Evolutionary conservation across 2,113 vertebrate species (phyloP), one percentile per base, ranked within the genome.

Genomic region (Phalacrocorax carbo): DNA sequence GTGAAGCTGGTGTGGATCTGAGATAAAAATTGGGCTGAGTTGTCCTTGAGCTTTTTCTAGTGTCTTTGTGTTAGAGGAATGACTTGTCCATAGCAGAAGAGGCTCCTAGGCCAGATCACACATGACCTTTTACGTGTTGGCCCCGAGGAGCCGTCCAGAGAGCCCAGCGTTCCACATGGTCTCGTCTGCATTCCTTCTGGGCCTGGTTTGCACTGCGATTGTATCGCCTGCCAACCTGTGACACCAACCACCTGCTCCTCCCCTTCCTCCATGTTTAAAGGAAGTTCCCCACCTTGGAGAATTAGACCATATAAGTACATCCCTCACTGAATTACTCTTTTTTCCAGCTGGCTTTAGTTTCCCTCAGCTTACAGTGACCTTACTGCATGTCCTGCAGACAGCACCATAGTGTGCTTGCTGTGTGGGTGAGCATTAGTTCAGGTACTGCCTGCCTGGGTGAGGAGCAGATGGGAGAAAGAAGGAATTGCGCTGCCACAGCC

Each of bases 61-160:
- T 51, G 19, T 82, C 18, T 5, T 11, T 71, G 23, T 66, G 14
- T 66, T 73, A 66, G 42, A 68, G 30, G 30, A 80, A 6, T 57
- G 34, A 61, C 10, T 66, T 88, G 7, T 42, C 17, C 14, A 2
- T 13, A 64, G 38, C 46, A 61, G 51, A 71, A 86, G 77, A 84
- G 48, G 13, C 38, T 76, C 23, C 32, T 65, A 48, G 48, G 65
- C 13, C 8, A 38, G 38, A 42, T 87, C 26, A 26, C 15, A 30
- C 13, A 2, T 20, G 34, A 12, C 15, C 3, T 0, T 10, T 60
- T 73, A 65, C 4, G 1, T 2, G 0, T 48, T 79, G n/a, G 16
- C 26, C 30, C 34, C 3, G 29, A 46, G 38, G 23, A 71, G 32
- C 72, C 9, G 2, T 44, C 7, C 51, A 62, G 58, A 13, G 27